Evolutionary conservation across 92 coral and sea anemone genomes (phyloP).

Genomic region (Actinernus sp.): DNA sequence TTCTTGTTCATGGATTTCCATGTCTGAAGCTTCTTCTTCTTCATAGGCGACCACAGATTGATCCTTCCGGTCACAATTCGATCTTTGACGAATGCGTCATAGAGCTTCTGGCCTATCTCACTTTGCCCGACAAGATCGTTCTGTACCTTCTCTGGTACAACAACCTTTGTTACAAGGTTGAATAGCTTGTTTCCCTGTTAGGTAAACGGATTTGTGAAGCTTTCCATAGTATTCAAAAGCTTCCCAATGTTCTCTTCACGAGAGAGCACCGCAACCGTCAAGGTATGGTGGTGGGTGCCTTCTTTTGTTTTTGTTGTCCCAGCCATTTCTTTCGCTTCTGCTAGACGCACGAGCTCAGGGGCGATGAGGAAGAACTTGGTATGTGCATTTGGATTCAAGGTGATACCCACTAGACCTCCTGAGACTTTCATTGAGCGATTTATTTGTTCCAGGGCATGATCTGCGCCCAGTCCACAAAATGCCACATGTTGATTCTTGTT

Average conservation of each 20-base stretch:
- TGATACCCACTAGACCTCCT: slow-evolving; percentile 60
- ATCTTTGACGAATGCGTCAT: slow-evolving; percentile 25
- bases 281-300: slow-evolving; percentile 56
- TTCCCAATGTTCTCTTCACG: slow-evolving; percentile 48
- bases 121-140: slow-evolving; percentile 27
- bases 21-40: slow-evolving; percentile 29
- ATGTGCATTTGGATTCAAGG: slow-evolving; percentile 52
- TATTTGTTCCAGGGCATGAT: slow-evolving; percentile 53
- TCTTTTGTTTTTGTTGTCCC: slow-evolving; percentile 29
- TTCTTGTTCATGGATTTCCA: slow-evolving; percentile 22
- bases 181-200: slow-evolving; percentile 46
- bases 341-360: slow-evolving; percentile 57
- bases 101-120: slow-evolving; percentile 18
- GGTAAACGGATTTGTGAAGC: slow-evolving; percentile 61
- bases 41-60: slow-evolving; percentile 52
- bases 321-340: slow-evolving; percentile 69
- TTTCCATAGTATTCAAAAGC: slow-evolving; percentile 34
- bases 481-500: slow-evolving; percentile 58
- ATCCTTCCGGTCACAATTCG: slow-evolving; percentile 23
- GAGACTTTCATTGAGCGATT: slow-evolving; percentile 45
- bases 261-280: slow-evolving; percentile 27
- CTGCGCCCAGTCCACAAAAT: slow-evolving; percentile 69
- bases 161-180: slow-evolving; percentile 59
- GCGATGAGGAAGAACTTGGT: slow-evolving; percentile 67
- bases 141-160: slow-evolving; percentile 33